A percentile compares a stretch with the other conserved stretches of the same genome.
phyloP scores from a whole-genome alignment of 2,113 vertebrate species.

The Aspidoscelis tigris region DNA sequence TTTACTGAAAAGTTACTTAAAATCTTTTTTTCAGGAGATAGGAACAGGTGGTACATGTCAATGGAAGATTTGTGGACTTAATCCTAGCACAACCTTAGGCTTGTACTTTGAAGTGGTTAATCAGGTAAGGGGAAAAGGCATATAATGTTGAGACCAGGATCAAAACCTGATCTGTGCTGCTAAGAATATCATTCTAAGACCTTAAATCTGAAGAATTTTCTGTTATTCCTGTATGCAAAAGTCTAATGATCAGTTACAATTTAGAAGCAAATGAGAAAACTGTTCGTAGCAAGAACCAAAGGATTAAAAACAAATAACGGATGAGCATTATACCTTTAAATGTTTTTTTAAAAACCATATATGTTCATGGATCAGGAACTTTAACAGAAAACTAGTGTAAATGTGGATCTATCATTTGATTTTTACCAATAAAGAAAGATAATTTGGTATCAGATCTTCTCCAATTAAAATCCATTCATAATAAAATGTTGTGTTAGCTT shows the following conservation, averaged over 20 bases:
- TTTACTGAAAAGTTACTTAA: slow-evolving; percentile 21
- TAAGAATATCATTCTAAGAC: neutral
- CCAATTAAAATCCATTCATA: neutral
- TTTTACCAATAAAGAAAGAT: neutral
- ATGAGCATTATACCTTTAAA: neutral
- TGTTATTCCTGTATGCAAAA: neutral
- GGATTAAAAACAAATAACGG: neutral
- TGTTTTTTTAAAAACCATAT: no score
- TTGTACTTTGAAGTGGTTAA: slow-evolving; percentile 97
- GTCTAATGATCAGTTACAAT: neutral
- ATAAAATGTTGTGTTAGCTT: neutral
- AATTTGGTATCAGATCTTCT: neutral
- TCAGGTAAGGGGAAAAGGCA: slow-evolving; percentile 83
- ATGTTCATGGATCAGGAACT: neutral
- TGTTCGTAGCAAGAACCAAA: neutral
- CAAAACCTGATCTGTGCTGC: neutral
- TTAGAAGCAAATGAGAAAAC: neutral
- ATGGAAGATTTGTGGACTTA: slow-evolving; percentile 97
- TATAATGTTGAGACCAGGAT: neutral
- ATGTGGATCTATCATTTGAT: neutral
- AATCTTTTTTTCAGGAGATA: slow-evolving; percentile 85
- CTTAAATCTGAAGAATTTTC: neutral
- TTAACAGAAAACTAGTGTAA: neutral
- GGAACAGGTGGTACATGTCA: slow-evolving; percentile 95
- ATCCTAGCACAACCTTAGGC: slow-evolving; percentile 89